These are phyloP conservation scores for Hypercompe scribonia DNA, from an alignment of 2,888 invertebrate genomes.

Conservation along the genomic window DNA sequence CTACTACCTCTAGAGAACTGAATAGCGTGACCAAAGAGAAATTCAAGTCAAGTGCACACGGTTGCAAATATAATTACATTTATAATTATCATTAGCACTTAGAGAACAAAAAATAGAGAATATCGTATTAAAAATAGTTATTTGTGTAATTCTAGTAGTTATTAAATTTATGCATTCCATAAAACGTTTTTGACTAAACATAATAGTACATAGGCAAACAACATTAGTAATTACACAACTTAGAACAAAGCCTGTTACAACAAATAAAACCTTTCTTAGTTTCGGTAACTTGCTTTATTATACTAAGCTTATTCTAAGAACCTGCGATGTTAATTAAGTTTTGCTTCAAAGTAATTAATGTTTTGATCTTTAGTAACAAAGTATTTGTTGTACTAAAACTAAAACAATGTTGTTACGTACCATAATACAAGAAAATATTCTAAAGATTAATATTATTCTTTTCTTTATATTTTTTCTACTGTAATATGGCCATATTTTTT, in stretches of 20 bases:
- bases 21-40: not conserved
- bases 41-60: slow-evolving; percentile 6
- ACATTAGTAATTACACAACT: no score
- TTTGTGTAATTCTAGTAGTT: not conserved
- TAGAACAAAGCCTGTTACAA: no score
- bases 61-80: not conserved
- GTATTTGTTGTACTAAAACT: not conserved
- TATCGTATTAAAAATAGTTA: no score
- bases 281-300: no score
- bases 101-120: not conserved
- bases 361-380: not conserved
- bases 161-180: not conserved
- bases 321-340: not conserved
- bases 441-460: no score
- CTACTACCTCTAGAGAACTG: not conserved
- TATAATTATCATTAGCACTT: not conserved
- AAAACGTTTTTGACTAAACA: not conserved
- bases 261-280: no score
- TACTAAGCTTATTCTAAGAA: no score
- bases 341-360: not conserved
- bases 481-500: not conserved
- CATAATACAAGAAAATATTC: not conserved
- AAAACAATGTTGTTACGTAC: not conserved
- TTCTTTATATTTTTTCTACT: no score
- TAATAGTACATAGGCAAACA: not conserved